Evolutionary conservation across 2,888 invertebrate genomes (phyloP).

Genomic region (Diloba caeruleocephala): DNA sequence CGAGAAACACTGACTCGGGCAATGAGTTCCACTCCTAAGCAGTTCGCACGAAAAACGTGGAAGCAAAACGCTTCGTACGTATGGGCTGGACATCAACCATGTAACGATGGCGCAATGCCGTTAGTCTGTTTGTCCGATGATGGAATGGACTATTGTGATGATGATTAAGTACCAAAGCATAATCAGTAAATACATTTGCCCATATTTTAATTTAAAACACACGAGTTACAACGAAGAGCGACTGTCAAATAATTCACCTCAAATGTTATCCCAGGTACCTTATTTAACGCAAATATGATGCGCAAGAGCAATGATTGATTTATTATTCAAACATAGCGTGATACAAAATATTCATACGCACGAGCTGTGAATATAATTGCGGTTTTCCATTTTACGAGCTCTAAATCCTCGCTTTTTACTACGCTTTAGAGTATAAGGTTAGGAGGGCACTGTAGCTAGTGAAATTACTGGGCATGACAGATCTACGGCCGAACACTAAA

Average conservation of each 20-base stretch:
- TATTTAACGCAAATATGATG: constrained; percentile 62
- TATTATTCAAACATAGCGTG: constrained; percentile 63
- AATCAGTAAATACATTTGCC: constrained; percentile 7
- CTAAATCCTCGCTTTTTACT: constrained; percentile 15
- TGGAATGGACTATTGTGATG: too few species aligned
- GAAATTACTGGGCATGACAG: too few species aligned
- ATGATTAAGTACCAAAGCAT: constrained; percentile 4
- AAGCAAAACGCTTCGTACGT: too few species aligned
- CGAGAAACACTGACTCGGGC: too few species aligned
- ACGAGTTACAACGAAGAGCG: constrained; percentile 25
- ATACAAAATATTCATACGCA: constrained; percentile 67
- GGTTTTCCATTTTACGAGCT: constrained; percentile 37
- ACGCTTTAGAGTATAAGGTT: constrained; percentile 1
- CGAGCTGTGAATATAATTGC: constrained; percentile 55
- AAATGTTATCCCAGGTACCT: constrained; percentile 47
- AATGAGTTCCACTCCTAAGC: too few species aligned
- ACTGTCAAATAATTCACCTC: constrained; percentile 34
- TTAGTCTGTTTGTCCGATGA: too few species aligned
- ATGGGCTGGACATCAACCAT: too few species aligned
- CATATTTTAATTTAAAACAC: constrained; percentile 34
- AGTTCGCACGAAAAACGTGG: too few species aligned
- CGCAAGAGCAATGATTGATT: constrained; percentile 65
- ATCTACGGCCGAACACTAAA: too few species aligned
- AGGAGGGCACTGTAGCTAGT: too few species aligned
- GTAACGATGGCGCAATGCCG: too few species aligned